Percentiles rank a stretch among this genome's conserved stretches.
These are phyloP conservation scores for Serinus canaria DNA, from an alignment of 2,113 vertebrate species.

Conservation along the genomic window DNA sequence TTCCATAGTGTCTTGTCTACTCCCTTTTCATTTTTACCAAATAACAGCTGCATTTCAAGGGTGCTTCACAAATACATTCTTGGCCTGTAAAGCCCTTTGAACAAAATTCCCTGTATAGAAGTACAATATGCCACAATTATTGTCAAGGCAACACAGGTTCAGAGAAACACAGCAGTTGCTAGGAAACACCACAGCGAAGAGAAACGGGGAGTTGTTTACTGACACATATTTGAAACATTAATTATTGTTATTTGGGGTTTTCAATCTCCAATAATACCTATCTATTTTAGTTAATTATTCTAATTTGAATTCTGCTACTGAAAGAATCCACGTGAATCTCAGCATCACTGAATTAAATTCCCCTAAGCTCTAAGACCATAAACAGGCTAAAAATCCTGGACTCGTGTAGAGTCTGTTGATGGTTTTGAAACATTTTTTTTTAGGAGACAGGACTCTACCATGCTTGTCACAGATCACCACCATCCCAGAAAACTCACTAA, in stretches of 20 bases:
- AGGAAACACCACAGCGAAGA: slow-evolving; percentile 23
- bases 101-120: background rate
- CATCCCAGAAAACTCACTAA: background rate
- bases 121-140: background rate
- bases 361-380: background rate
- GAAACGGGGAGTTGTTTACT: background rate
- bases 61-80: background rate
- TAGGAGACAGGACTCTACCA: background rate
- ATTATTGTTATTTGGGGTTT: background rate
- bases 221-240: background rate
- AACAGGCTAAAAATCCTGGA: background rate
- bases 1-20: background rate
- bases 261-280: background rate
- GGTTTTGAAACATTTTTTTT: background rate
- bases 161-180: slow-evolving; percentile 41
- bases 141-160: slow-evolving; percentile 30
- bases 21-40: background rate
- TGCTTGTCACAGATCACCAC: background rate
- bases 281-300: background rate
- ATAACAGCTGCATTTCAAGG: background rate
- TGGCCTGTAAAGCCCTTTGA: background rate
- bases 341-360: background rate
- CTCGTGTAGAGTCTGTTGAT: background rate
- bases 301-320: background rate
- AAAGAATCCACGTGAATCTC: background rate